These are phyloP conservation scores for Apodemus agrarius DNA, from an alignment of 2,797 vertebrate species.

Conservation along the genomic window DNA sequence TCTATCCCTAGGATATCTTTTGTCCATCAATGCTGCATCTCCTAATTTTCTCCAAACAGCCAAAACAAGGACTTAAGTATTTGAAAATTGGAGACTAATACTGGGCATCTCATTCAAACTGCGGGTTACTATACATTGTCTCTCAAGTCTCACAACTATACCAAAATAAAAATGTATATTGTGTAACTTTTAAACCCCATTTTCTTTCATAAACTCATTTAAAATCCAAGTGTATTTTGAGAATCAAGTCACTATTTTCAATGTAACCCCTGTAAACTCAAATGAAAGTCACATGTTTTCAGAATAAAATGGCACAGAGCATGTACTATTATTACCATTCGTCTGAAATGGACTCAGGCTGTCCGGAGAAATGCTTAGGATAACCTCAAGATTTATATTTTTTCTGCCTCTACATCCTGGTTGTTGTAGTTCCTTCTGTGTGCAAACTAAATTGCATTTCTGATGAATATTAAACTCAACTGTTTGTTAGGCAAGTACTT, in stretches of 20 bases:
- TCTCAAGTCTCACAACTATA: too few species aligned
- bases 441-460: rapidly evolving
- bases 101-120: background rate
- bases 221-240: too few species aligned
- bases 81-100: background rate
- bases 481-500: background rate
- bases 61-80: too few species aligned
- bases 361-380: background rate
- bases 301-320: too few species aligned
- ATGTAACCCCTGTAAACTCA: too few species aligned
- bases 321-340: too few species aligned
- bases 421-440: background rate
- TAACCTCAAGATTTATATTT: background rate
- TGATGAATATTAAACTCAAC: background rate
- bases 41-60: background rate
- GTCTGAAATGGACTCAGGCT: background rate
- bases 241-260: too few species aligned
- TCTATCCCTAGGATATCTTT: too few species aligned
- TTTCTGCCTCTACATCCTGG: background rate
- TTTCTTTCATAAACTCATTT: too few species aligned
- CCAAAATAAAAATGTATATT: background rate
- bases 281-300: too few species aligned
- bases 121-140: too few species aligned
- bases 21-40: background rate
- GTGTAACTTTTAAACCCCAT: background rate